Evolutionary conservation across 2,888 invertebrate species (phyloP), one percentile per base, ranked within the genome.

Genomic region (Aleiodes alternator): DNA sequence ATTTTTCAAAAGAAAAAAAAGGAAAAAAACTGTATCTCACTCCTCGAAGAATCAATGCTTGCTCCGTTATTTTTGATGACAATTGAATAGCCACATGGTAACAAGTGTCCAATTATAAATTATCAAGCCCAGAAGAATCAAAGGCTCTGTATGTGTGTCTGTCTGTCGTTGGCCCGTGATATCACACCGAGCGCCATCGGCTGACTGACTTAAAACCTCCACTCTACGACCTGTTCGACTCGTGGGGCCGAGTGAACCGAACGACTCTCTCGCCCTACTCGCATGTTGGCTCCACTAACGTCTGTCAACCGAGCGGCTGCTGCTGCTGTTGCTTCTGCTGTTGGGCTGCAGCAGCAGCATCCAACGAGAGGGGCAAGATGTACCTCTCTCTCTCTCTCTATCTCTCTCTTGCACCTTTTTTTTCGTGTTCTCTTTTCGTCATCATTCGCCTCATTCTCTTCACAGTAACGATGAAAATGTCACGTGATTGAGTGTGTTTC

Each of bases 181-280:
- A 77, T 79, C 82, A 81, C 81, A 76, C 79, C 81, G 82, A 84
- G 78, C 81, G 84, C 85, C 84, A 85, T 82, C 83, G 85, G 83
- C 82, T 83, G 84, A 87, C 86, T 85, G 86, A 83, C 80, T 79
- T 59, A 69, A 23, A 61, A 43, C 43, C 43, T 43, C 43, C 43
- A 43, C 73, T 72, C 69, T 66, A 56, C 66, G 72, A 72, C 72
- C 72, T 72, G 72, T 72, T 72, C 64, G 72, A 71, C 48, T 71
- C 43, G 48, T 38, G 23, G 56, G 23, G 56, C 56, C 56, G 56
- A 56, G 56, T 56, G 64, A 16, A 48, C 64, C 64, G 23, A 64
- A 64, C 64, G 16, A 38, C 59, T 57, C 76, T 51, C 64, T 76
- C 75, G 72, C 73, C 75, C 72, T 75, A 76, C 76, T 76, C 77